These are phyloP conservation scores for Atlantisia rogersi DNA, from an alignment of 2,113 vertebrate genomes.

Conservation along the genomic window DNA sequence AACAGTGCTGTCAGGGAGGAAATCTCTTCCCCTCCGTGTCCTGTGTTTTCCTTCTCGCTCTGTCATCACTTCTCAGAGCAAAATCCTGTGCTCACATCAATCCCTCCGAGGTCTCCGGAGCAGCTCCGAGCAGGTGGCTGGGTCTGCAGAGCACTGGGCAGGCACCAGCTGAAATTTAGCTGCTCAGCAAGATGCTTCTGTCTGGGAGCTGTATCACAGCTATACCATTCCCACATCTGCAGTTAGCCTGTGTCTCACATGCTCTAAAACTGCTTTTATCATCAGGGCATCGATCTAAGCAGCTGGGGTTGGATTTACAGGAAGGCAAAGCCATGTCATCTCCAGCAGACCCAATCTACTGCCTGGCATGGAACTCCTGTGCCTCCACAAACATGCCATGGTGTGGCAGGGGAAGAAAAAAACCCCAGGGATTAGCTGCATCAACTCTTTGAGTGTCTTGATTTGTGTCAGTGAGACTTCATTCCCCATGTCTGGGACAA, in stretches of 20 bases:
- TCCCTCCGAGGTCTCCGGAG: neutral
- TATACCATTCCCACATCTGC: neutral
- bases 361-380: neutral
- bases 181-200: neutral
- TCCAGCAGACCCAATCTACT: neutral
- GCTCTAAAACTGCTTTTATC: neutral
- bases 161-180: neutral
- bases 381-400: neutral
- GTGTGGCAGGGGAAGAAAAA: neutral
- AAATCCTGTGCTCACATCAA: neutral
- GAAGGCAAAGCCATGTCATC: neutral
- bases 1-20: neutral
- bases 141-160: neutral
- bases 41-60: conserved; percentile 43
- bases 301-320: neutral
- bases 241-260: neutral
- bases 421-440: too few relatives aligned
- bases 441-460: neutral
- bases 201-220: neutral
- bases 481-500: neutral
- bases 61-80: neutral
- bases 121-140: neutral
- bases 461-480: neutral
- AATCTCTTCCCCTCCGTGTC: neutral
- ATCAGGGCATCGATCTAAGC: neutral